Conservation (phyloP, 2,113 vertebrate genomes). For the Aplodontia rufa region DNA sequence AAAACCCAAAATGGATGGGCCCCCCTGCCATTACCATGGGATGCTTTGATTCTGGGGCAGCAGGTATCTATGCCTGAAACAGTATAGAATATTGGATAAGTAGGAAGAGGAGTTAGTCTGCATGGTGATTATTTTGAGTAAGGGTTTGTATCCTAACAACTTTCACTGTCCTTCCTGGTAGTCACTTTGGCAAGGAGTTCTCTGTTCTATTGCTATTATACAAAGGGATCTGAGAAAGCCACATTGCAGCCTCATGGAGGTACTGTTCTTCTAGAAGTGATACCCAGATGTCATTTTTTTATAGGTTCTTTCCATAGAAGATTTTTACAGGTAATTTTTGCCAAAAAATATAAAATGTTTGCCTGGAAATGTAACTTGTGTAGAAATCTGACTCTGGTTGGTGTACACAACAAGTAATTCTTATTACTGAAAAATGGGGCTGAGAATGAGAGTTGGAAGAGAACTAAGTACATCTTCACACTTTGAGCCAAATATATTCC, state of each 20-base stretch:
- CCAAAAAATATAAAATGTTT: slow-evolving; percentile 4
- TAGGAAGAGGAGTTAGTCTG: neutral
- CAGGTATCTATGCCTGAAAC: neutral
- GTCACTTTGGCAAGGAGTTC: neutral
- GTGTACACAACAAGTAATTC: slow-evolving; percentile 34
- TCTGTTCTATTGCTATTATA: neutral
- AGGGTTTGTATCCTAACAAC: too few species aligned
- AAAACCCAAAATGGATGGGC: neutral
- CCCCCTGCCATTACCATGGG: neutral
- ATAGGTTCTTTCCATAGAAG: neutral
- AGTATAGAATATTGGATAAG: neutral
- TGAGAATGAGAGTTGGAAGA: slow-evolving; percentile 58
- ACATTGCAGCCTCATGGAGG: neutral
- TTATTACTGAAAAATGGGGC: slow-evolving; percentile 57
- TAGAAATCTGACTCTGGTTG: slow-evolving; percentile 47
- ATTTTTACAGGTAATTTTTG: neutral
- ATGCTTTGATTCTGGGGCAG: neutral
- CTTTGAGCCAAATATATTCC: slow-evolving; percentile 72
- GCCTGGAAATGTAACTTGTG: slow-evolving; percentile 9
- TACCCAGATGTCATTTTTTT: neutral
- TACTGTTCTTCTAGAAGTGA: neutral
- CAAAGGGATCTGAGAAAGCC: neutral
- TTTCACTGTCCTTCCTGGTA: neutral
- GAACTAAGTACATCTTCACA: slow-evolving; percentile 68
- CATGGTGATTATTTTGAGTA: neutral